Conservation (phyloP, 2,797 vertebrate species). For the Macropodus opercularis region DNA sequence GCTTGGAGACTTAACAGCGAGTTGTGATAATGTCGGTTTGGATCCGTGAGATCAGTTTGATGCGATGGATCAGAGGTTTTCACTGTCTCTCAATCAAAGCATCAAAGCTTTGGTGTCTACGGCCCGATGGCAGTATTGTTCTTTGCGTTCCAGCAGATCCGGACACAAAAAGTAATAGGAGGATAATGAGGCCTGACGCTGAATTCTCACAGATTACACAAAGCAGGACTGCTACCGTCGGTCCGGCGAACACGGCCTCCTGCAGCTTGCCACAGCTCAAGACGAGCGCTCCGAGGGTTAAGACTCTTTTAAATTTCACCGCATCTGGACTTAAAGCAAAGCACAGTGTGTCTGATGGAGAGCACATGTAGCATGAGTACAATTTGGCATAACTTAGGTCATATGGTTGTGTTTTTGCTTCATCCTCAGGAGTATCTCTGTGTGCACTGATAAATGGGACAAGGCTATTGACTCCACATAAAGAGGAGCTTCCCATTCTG, state of each 20-base stretch:
- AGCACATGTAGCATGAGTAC: conserved; percentile 57
- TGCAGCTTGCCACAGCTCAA: conserved; percentile 28
- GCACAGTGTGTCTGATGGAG: conserved; percentile 19
- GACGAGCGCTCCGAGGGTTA: conserved; percentile 37
- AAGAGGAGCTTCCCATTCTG: too few relatives aligned
- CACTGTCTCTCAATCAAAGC: conserved; percentile 9
- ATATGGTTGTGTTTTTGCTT: conserved; percentile 56
- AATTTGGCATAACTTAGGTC: conserved; percentile 45
- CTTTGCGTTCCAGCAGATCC: conserved; percentile 9
- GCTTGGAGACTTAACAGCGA: conserved; percentile 29
- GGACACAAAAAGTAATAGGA: conserved; percentile 30
- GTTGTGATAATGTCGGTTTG: conserved; percentile 38
- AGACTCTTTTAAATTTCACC: conserved; percentile 40
- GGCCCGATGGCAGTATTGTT: too few relatives aligned
- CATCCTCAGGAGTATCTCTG: conserved; percentile 22
- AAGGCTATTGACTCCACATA: conserved; percentile 16
- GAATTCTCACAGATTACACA: conserved; percentile 41
- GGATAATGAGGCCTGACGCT: conserved; percentile 41
- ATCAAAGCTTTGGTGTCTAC: conserved; percentile 7
- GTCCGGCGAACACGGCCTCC: conserved; percentile 30
- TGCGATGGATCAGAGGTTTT: conserved; percentile 38
- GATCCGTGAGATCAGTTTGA: conserved; percentile 40
- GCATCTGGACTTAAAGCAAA: conserved; percentile 28
- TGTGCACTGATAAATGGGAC: conserved; percentile 5
- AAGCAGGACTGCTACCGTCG: conserved; percentile 58